Base-by-base conservation (phyloP, 1,140 invertebrate species). In the Anoplolepis gracilipes region DNA sequence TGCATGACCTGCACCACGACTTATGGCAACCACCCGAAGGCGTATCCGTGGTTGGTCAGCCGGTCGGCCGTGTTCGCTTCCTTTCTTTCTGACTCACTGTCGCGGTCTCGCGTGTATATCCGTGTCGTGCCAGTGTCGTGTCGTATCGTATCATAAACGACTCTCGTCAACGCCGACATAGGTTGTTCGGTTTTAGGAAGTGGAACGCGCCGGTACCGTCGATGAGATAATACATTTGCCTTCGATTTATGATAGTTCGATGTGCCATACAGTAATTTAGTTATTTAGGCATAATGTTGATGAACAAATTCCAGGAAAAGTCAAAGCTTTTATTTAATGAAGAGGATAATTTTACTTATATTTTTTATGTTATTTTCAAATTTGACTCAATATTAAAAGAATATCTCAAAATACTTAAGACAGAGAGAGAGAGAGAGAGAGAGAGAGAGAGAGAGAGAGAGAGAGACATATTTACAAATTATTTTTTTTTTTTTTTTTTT, bases 31-130 rank as follows among this genome's bases (percentile, higher is more conserved):
- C 85, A 86, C 73, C 82, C 75, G 84, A 85, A 89, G 76, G 88
- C 89, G 86, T 91, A 88, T 91, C 85, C 82, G 67, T 91, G 90
- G 91, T 91, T 90, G 92, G 90, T 91, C 92, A 92, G 90, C 92
- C 88, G 88, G 91, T 92, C 81, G 91, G 81, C 86, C 81, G 79
- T 59, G 85, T 89, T 91, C 81, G 36, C 92, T 91, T 81, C 76
- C 65, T 61, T 59, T 67, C 77, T 69, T 67, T 81, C 77, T 70
- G 36, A 77, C 72, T 77, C 13, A 42, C 78, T 61, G 36, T 25
- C 46, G 39, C n/a, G 11, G 62, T 69, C 64, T 67, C 84, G 77
- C 64, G 49, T 61, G 42, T 55, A 19, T 73, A 75, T 49, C 57
- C 28, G 73, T 84, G 85, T 79, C 73, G 73, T 67, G 65, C 79